Evolutionary conservation across 1,140 invertebrate species (phyloP).

Genomic region (Drosophila seguyi): DNA sequence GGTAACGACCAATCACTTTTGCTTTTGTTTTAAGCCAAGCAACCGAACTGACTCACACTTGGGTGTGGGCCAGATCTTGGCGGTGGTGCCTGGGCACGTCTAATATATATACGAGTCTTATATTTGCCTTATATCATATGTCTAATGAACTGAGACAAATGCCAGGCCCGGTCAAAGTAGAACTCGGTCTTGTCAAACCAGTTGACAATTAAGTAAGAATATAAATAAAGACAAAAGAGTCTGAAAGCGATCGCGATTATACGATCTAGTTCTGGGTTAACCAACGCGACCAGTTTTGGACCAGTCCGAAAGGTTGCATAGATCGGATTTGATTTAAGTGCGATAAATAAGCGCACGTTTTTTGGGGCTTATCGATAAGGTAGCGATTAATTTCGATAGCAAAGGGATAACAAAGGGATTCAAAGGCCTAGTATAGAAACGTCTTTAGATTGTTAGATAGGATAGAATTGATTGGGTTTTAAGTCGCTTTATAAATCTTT

Average conservation of each 20-base stretch:
- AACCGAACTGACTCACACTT: constrained; percentile 39
- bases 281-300: constrained; percentile 46
- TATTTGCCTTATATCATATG: constrained; percentile 6
- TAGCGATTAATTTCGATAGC: no score
- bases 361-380: constrained; percentile 13
- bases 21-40: constrained; percentile 52
- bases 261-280: constrained; percentile 57
- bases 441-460: neutral
- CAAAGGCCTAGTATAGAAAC: no score
- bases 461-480: neutral
- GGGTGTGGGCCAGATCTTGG: constrained; percentile 11
- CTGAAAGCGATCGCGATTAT: constrained; percentile 55
- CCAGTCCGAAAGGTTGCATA: constrained; percentile 39
- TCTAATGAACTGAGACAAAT: constrained; percentile 63
- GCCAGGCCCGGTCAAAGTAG: constrained; percentile 64
- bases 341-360: constrained; percentile 1
- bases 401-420: no score
- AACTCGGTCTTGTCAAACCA: constrained; percentile 74
- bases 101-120: no score
- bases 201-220: constrained; percentile 66
- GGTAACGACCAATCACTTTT: constrained; percentile 51
- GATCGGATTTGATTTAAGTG: constrained; percentile 2
- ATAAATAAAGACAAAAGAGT: constrained; percentile 36
- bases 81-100: constrained; percentile 25
- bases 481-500: neutral